Conservation (phyloP, 2,888 invertebrate genomes). For the Diadegma fenestrale region DNA sequence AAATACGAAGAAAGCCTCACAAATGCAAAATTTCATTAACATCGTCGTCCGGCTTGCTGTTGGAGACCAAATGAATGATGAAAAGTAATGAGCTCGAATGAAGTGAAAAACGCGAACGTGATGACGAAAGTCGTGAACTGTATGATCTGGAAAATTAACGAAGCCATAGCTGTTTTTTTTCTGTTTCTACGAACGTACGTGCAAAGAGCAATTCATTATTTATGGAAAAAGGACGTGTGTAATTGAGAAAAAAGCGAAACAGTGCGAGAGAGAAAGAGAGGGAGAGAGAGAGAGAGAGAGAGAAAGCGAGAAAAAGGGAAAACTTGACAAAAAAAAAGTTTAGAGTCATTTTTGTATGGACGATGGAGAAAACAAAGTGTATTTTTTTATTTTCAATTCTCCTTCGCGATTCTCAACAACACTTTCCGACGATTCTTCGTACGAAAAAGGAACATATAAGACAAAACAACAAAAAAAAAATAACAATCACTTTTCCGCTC, state of each 20-base stretch:
- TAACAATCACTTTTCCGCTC: conserved; percentile 22
- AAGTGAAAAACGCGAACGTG: conserved; percentile 16
- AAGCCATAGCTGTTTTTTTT: conserved; percentile 43
- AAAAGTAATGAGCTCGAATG: not conserved
- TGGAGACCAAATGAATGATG: conserved; percentile 11
- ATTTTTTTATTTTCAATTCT: conserved; percentile 80
- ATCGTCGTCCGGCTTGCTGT: not conserved
- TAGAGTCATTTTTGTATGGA: conserved; percentile 80
- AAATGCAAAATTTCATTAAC: not conserved
- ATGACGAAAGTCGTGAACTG: conserved; percentile 6
- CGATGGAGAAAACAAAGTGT: conserved; percentile 76
- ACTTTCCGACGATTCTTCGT: conserved; percentile 52
- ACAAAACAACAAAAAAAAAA: not conserved
- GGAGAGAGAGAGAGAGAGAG: conserved; percentile 43
- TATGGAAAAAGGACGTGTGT: conserved; percentile 31
- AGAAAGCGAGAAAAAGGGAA: conserved; percentile 62
- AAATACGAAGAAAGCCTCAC: not conserved
- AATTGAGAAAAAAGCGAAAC: conserved; percentile 41
- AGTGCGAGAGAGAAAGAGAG: conserved; percentile 47
- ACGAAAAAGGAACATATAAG: conserved; percentile 18
- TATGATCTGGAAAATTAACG: conserved; percentile 33
- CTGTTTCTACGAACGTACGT: conserved; percentile 34
- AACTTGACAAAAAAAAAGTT: conserved; percentile 65
- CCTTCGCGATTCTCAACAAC: conserved; percentile 64
- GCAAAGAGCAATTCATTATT: conserved; percentile 24